Evolutionary conservation across 2,113 vertebrate genomes (phyloP).

Genomic region (Symphodus melops): DNA sequence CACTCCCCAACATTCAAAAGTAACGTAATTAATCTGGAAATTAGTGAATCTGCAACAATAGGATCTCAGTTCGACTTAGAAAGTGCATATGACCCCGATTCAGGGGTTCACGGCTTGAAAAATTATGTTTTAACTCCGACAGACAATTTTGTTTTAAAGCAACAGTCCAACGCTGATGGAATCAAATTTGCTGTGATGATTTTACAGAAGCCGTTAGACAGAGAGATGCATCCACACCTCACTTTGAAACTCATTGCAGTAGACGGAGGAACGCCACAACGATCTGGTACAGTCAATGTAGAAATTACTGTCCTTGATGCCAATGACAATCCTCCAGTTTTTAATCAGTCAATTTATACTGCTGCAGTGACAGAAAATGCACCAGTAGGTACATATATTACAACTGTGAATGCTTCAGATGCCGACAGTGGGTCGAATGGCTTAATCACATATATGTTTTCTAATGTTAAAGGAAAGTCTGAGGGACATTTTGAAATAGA

Average conservation of each 20-base stretch:
- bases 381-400: slow-evolving; percentile 46
- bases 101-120: slow-evolving; percentile 78
- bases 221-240: slow-evolving; percentile 67
- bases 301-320: slow-evolving; percentile 84
- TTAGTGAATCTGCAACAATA: slow-evolving; percentile 51
- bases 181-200: slow-evolving; percentile 59
- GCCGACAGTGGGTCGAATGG: slow-evolving; percentile 66
- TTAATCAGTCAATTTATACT: slow-evolving; percentile 78
- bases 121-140: slow-evolving; percentile 78
- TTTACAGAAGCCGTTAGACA: slow-evolving; percentile 66
- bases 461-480: slow-evolving; percentile 9
- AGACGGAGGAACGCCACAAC: slow-evolving; percentile 65
- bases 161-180: slow-evolving; percentile 29
- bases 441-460: slow-evolving; percentile 14
- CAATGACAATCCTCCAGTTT: slow-evolving; percentile 90
- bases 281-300: slow-evolving; percentile 64
- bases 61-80: slow-evolving; percentile 63
- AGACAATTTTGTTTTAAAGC: slow-evolving; percentile 71
- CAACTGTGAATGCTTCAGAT: slow-evolving; percentile 73
- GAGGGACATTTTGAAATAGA: slow-evolving; percentile 65
- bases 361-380: slow-evolving; percentile 71
- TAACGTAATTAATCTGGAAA: slow-evolving; percentile 56
- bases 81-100: slow-evolving; percentile 64
- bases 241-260: slow-evolving; percentile 50
- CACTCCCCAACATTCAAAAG: slow-evolving; percentile 56